Conservation (phyloP, 2,797 vertebrate genomes). For the Chaenodraco wilsoni region DNA sequence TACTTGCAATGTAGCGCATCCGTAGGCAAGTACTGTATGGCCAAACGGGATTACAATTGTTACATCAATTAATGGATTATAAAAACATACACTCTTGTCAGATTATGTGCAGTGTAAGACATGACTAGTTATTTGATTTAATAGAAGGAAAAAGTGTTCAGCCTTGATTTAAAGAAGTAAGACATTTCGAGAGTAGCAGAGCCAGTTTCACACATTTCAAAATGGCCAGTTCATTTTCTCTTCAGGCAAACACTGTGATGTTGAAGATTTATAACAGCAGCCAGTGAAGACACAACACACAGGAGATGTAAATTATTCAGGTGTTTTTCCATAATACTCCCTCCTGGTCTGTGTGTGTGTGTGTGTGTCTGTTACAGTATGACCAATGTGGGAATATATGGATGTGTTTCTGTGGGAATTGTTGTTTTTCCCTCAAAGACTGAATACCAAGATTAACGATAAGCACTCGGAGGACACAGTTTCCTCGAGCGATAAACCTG, state of each 20-base stretch:
- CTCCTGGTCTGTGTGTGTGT: neutral
- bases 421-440: neutral
- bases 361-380: constrained; percentile 2
- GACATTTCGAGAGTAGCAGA: neutral
- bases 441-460: neutral
- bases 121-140: no score
- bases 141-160: no score
- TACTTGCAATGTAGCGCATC: neutral
- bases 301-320: constrained; percentile 28
- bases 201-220: neutral
- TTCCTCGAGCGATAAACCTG: constrained; percentile 26
- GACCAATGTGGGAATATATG: neutral
- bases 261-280: constrained; percentile 19
- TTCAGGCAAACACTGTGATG: constrained; percentile 15
- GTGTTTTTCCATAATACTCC: no score
- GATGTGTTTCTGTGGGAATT: neutral
- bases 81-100: neutral
- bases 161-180: no score
- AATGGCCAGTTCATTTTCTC: neutral
- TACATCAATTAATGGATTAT: neutral
- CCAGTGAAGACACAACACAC: constrained; percentile 19
- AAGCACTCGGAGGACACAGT: neutral
- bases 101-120: neutral
- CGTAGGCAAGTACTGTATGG: no score
- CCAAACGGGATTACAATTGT: neutral